phyloP scores from a whole-genome alignment of 2,888 invertebrate species.

The Muschampia plurimacula region DNA sequence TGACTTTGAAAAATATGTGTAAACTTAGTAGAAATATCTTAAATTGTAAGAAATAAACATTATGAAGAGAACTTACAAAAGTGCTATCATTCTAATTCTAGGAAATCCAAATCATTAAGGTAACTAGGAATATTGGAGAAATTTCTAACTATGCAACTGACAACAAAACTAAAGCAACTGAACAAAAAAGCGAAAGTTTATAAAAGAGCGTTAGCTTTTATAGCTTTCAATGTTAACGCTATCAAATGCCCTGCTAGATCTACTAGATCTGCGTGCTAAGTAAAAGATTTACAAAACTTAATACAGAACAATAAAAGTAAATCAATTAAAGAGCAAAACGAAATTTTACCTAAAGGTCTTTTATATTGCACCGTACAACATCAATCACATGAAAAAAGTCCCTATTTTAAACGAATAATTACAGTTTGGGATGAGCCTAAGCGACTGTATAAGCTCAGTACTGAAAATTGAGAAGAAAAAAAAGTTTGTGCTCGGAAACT shows the following conservation, averaged over 20 bases:
- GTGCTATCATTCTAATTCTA: no score
- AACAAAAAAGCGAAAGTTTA: not conserved
- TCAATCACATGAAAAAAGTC: slow-evolving; percentile 36
- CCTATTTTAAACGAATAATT: slow-evolving; percentile 44
- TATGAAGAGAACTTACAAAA: no score
- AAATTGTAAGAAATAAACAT: no score
- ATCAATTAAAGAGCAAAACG: not conserved
- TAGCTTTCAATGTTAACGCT: not conserved
- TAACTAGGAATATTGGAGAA: not conserved
- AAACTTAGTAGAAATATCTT: no score
- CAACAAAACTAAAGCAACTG: not conserved
- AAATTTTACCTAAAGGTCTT: slow-evolving; percentile 19
- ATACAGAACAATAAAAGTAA: not conserved
- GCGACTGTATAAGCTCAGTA: slow-evolving; percentile 47
- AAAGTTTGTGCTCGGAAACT: slow-evolving; percentile 76
- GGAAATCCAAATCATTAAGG: not conserved
- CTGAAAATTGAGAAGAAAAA: slow-evolving; percentile 66
- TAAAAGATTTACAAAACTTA: not conserved
- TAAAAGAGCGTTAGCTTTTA: not conserved
- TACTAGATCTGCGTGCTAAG: not conserved
- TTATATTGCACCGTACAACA: slow-evolving; percentile 19
- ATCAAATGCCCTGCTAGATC: no score
- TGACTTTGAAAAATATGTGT: no score
- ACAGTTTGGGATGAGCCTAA: slow-evolving; percentile 42
- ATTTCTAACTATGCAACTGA: not conserved